Evolutionary conservation across 2,797 vertebrate genomes (phyloP), one percentile per base, ranked within the genome.

Genomic region (Urocyon cinereoargenteus): DNA sequence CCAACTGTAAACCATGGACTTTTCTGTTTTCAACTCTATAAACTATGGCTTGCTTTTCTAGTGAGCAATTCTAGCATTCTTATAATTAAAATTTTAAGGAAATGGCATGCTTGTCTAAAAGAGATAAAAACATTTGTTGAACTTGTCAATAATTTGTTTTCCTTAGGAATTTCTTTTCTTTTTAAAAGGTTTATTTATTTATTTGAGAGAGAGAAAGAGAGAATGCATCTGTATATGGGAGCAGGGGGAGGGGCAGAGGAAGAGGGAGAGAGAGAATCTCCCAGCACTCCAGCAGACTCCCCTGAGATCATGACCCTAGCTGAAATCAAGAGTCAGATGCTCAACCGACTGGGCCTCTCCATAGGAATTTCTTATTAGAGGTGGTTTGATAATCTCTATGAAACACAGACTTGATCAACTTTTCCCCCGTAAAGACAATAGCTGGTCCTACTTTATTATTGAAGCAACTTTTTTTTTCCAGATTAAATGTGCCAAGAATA

Each of bases 71-170:
- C 59, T 62, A 86, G 11, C 28, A 91, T 81, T 62, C 18, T 24
- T 62, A 66, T 34, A 93, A 97, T 89, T 94, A 94, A 92, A 84
- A 53, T 78, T 83, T 34, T 70, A 62, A 96, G 91, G 62, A 88
- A 96, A 90, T n/a, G 7, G 1, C 12, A 45, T 45, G 15, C 4
- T 28, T 0, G 0, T 89, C 28, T 86, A 77, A 86, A 70, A 45
- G 92, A 84, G 22, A 83, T 59, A 79, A 88, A 79, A 68, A 22
- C 5, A 49, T 85, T 84, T 84, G 28, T 84, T 89, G 31, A 66
- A 9, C 14, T 91, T 95, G 66, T 64, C 36, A 45, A 14, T 95
- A 10, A 45, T 88, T 5, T 81, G 1, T 92, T 94, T 97, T 62
- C 24, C 1, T 3, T 26, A 36, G 66, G 18, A 19, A 68, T 68